phyloP scores from a whole-genome alignment of 1,140 invertebrate species.

The Scaptodrosophila lebanonensis region DNA sequence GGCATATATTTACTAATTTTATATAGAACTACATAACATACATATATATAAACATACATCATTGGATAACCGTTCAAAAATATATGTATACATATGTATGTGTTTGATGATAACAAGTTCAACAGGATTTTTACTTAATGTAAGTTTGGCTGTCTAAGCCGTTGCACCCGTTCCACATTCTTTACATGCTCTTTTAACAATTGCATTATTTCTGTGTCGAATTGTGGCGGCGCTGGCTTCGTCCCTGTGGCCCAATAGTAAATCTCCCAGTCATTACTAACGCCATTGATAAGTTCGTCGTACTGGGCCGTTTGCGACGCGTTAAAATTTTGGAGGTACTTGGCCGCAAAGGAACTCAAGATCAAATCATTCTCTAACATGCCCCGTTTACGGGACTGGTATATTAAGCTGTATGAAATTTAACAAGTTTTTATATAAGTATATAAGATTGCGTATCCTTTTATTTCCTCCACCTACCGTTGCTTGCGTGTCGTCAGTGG shows the following conservation, averaged over 20 bases:
- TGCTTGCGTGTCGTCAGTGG: conserved; percentile 59
- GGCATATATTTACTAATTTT: conserved; percentile 41
- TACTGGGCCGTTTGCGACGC: conserved; percentile 87
- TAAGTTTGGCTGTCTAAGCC: conserved; percentile 84
- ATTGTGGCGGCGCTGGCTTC: conserved; percentile 89
- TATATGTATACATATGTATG: conserved; percentile 52
- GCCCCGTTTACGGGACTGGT: conserved; percentile 97
- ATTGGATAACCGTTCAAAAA: conserved; percentile 51
- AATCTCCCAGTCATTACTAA: conserved; percentile 98
- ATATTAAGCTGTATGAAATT: conserved; percentile 84
- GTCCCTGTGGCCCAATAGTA: conserved; percentile 94
- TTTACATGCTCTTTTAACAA: conserved; percentile 90
- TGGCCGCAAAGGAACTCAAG: conserved; percentile 94
- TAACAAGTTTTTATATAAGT: neutral
- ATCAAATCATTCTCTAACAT: conserved; percentile 98
- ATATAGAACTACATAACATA: conserved; percentile 46
- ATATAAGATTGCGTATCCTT: neutral
- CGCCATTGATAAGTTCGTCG: conserved; percentile 94
- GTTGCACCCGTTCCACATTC: conserved; percentile 84
- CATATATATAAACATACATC: conserved; percentile 32
- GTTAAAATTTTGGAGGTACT: conserved; percentile 86
- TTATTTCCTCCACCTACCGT: conserved; percentile 50
- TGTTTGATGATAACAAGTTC: neutral
- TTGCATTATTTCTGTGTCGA: conserved; percentile 92
- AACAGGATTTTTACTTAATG: conserved; percentile 16